Evolutionary conservation across 2,113 vertebrate genomes (phyloP).

Genomic region (Oryzias celebensis): DNA sequence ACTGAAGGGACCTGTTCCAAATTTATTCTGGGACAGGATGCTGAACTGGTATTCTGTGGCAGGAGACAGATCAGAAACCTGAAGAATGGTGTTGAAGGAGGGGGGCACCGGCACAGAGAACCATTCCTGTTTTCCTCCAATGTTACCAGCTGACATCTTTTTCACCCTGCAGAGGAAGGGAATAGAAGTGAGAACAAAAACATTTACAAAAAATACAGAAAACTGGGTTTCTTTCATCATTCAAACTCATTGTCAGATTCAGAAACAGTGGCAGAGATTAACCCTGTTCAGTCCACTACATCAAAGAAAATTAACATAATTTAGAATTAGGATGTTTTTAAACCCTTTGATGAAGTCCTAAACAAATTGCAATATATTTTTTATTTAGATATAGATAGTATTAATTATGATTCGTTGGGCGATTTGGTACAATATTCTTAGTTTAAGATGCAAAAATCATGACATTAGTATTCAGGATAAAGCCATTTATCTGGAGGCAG

Average conservation of each 20-base stretch:
- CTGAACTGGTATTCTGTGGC: conserved; percentile 90
- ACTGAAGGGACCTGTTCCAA: conserved; percentile 92
- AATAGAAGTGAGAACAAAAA: conserved; percentile 55
- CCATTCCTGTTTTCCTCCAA: conserved; percentile 83
- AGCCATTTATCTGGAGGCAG: too few relatives aligned
- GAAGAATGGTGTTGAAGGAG: conserved; percentile 67
- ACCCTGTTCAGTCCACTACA: not conserved
- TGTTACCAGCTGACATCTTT: conserved; percentile 62
- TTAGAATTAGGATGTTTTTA: too few relatives aligned
- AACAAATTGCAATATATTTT: too few relatives aligned
- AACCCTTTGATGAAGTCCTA: too few relatives aligned
- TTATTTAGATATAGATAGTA: too few relatives aligned
- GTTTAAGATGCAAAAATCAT: too few relatives aligned
- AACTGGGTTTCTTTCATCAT: conserved; percentile 73
- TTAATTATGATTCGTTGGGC: too few relatives aligned
- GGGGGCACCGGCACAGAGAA: conserved; percentile 79
- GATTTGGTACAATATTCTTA: too few relatives aligned
- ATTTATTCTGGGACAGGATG: conserved; percentile 88
- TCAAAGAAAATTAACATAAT: too few relatives aligned
- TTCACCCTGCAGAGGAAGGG: conserved; percentile 78
- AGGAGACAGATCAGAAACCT: conserved; percentile 84
- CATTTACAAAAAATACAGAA: conserved; percentile 67
- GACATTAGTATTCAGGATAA: too few relatives aligned
- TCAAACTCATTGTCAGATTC: conserved; percentile 56
- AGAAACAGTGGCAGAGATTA: conserved; percentile 44